Evolutionary conservation across 2,797 vertebrate species (phyloP), one percentile per base, ranked within the genome.

Genomic region (Staurois parvus): DNA sequence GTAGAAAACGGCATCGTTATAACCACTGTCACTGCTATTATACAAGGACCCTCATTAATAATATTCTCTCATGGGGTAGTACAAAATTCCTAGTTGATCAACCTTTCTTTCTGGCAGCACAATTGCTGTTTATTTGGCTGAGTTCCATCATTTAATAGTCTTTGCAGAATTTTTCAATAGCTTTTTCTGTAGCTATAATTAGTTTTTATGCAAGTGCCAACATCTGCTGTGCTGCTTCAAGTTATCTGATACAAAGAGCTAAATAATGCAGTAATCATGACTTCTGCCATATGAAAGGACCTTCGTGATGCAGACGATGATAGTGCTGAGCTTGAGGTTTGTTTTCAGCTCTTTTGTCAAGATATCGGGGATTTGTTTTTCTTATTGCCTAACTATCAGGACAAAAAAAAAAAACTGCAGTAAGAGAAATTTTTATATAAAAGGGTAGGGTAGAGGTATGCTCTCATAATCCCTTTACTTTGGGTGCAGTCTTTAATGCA

Each of bases 221-320:
- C 62, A 59, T 48, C 8, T 4, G 32, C 29, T 68, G 6, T 0
- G 21, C 28, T 8, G 34, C 40, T 52, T 86, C 81, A 48, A 59
- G 59, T 34, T 29, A 7, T 12, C 26, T 80, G 87, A 85, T 83
- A 59, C 62, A 17, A 13, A 72, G 48, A 45, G 34, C 68, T 59
- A 52, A 81, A 81, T 81, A 72, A 72, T 72, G 68, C 30, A n/a
- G 24, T 72, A 80, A 80, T 72, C 45, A 80, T 80, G 79, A 59
- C 79, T 72, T 81, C 67, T 81, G 68, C 68, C 42, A 72, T 69
- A 52, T 79, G 66, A 79, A 69, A 70, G 48, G 67, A 81, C 68
- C 68, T 80, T 56, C 68, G 24, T 56, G 69, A 52, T 80, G 67
- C 67, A 56, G 42, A 80, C 37, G 48, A 72, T 28, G 45, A 59